A percentile compares a stretch with the other conserved stretches of the same genome.
Conservation (phyloP, 1,140 invertebrate genomes). For the Nylanderia fulva region DNA sequence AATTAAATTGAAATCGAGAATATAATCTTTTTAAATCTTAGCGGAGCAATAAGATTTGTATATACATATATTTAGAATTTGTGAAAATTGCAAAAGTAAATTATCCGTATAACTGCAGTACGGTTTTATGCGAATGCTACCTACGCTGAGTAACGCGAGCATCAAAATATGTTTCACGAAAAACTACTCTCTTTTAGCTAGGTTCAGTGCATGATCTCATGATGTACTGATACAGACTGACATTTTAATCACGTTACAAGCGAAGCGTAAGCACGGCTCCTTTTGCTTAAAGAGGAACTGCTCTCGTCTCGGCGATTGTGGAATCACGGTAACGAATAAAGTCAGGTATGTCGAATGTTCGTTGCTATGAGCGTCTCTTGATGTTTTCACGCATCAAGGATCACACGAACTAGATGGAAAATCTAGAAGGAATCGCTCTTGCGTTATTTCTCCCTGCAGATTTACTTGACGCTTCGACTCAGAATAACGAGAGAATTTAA, state of each 20-base stretch:
- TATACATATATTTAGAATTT: not conserved
- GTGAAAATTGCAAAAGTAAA: not conserved
- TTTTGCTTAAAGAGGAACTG: constrained; percentile 39
- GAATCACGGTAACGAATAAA: constrained; percentile 56
- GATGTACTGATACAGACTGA: constrained; percentile 60
- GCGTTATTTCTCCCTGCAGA: not conserved
- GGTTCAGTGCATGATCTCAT: constrained; percentile 48
- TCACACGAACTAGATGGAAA: constrained; percentile 45
- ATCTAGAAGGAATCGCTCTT: not conserved
- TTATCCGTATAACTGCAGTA: constrained; percentile 3
- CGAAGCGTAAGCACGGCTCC: constrained; percentile 43
- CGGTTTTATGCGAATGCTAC: not conserved
- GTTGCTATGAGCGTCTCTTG: constrained; percentile 23
- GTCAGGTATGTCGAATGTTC: constrained; percentile 54
- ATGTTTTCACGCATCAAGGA: constrained; percentile 49
- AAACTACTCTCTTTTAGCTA: constrained; percentile 49
- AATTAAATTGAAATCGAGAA: constrained; percentile 29
- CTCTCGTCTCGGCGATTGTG: constrained; percentile 33
- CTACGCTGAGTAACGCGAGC: not conserved
- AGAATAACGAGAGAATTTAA: constrained; percentile 7
- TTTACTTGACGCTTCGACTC: not conserved
- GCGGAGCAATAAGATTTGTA: not conserved
- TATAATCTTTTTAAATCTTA: not conserved
- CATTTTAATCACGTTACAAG: constrained; percentile 65
- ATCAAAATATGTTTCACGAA: constrained; percentile 31